Evolutionary conservation across 2,888 invertebrate genomes (phyloP).

Genomic region (Druceiella hillmani): DNA sequence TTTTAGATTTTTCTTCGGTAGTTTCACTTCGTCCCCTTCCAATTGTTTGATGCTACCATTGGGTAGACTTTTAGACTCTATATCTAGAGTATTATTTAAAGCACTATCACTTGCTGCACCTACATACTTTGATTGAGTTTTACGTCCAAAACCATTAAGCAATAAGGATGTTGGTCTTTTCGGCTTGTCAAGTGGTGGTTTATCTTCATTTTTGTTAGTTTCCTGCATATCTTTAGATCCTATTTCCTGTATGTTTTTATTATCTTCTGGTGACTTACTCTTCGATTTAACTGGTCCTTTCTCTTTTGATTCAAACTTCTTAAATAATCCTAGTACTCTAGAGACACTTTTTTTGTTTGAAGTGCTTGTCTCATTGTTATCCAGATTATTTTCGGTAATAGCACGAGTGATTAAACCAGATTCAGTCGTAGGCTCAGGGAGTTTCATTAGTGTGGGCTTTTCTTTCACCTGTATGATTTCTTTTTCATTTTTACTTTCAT

Average conservation of each 20-base stretch:
- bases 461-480: constrained; percentile 58
- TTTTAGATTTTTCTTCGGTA: constrained; percentile 45
- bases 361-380: constrained; percentile 36
- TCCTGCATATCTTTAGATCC: constrained; percentile 27
- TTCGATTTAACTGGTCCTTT: constrained; percentile 35
- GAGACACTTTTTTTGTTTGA: constrained; percentile 64
- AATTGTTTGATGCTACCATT: no score
- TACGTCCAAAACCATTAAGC: constrained; percentile 50
- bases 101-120: constrained; percentile 44
- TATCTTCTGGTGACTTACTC: constrained; percentile 25
- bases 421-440: constrained; percentile 51
- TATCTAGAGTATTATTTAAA: constrained; percentile 22
- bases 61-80: not conserved
- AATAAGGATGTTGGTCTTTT: constrained; percentile 51
- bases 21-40: constrained; percentile 3
- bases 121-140: constrained; percentile 39
- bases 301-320: constrained; percentile 62
- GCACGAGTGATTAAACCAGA: constrained; percentile 65
- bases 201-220: constrained; percentile 28
- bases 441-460: constrained; percentile 56
- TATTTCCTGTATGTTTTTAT: constrained; percentile 27
- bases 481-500: constrained; percentile 34
- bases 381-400: constrained; percentile 65
- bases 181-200: constrained; percentile 33
- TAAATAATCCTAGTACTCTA: constrained; percentile 71